Conservation (phyloP, 2,797 vertebrate species). For the Hippocampus kuda region DNA sequence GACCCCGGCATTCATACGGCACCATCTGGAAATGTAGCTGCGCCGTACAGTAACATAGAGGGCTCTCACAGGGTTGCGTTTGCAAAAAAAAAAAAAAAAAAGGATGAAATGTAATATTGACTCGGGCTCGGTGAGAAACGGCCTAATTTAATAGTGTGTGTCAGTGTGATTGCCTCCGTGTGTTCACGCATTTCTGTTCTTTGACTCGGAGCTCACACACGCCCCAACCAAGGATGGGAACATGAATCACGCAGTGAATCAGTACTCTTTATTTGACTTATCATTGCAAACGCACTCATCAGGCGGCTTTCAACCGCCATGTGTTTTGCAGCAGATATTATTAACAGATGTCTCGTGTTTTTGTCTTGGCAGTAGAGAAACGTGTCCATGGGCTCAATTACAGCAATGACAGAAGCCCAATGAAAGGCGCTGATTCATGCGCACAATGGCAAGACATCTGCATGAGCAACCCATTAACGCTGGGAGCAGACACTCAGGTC, state of each 20-base stretch:
- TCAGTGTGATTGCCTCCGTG: constrained; percentile 18
- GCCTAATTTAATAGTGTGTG: constrained; percentile 32
- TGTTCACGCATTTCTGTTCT: constrained; percentile 33
- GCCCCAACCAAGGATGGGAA: constrained; percentile 25
- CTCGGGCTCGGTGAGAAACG: constrained; percentile 45
- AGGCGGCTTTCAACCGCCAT: constrained; percentile 52
- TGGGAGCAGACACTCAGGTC: constrained; percentile 46
- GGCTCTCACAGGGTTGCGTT: constrained; percentile 40
- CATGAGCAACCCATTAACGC: constrained; percentile 63
- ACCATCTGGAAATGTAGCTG: constrained; percentile 61
- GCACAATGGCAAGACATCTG: constrained; percentile 65
- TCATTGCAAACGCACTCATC: constrained; percentile 56
- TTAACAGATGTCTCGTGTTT: constrained; percentile 69
- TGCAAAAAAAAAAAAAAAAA: constrained; percentile 32
- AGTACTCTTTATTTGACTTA: constrained; percentile 54
- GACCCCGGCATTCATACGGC: constrained; percentile 60
- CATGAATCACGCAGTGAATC: constrained; percentile 41
- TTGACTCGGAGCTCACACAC: constrained; percentile 23
- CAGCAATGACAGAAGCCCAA: constrained; percentile 60
- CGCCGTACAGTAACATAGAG: constrained; percentile 45
- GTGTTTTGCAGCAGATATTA: constrained; percentile 60
- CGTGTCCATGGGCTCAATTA: constrained; percentile 62
- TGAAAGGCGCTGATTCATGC: constrained; percentile 59
- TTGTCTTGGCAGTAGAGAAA: constrained; percentile 53
- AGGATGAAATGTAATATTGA: constrained; percentile 52